Evolutionary conservation across 2,888 invertebrate genomes (phyloP), one percentile per base, ranked within the genome.

Genomic region (Diarsia brunnea): DNA sequence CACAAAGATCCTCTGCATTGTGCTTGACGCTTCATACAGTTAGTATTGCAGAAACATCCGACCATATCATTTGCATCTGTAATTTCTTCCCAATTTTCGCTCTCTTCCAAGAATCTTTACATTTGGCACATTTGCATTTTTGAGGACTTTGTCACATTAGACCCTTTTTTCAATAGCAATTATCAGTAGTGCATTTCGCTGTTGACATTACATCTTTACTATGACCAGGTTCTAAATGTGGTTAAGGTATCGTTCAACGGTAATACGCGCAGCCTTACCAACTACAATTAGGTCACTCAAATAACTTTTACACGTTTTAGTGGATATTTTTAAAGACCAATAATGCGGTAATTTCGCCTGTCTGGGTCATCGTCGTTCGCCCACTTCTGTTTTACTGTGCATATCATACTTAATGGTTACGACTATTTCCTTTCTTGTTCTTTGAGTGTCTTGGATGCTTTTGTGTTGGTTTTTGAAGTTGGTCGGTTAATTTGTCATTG

Each of bases 331-430:
- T 51, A 60, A 73, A 71, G 31, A 61, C 68, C 72, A 71, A 75
- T 86, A 73, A 73, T 86, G 69, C 58, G 51, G 70, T 70, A 67
- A 84, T 79, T 86, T 75, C 10, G 5, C 43, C 12, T 47, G 86
- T 80, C 83, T 86, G 80, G 84, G 84, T 84, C 75, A 75, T 19
- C 27, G 38, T 38, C 31, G 47, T 69, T 74, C 47, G 38, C 47
- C 55, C 75, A 80, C 78, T 83, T 77, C n/a, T 70, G 69, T 78
- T 84, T 84, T 70, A 77, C 47, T 64, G 71, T 67, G 31, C 55
- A 67, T 70, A 69, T 75, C 65, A 61, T 68, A 16, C 58, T 58
- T 78, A 73, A 67, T 78, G 55, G 38, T 69, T 78, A 79, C 69
- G 51, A 43, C 65, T 69, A 75, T 71, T 60, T 69, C 69, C 47